These are phyloP conservation scores for Regulus satrapa DNA, from an alignment of 2,113 vertebrate species.

Conservation along the genomic window DNA sequence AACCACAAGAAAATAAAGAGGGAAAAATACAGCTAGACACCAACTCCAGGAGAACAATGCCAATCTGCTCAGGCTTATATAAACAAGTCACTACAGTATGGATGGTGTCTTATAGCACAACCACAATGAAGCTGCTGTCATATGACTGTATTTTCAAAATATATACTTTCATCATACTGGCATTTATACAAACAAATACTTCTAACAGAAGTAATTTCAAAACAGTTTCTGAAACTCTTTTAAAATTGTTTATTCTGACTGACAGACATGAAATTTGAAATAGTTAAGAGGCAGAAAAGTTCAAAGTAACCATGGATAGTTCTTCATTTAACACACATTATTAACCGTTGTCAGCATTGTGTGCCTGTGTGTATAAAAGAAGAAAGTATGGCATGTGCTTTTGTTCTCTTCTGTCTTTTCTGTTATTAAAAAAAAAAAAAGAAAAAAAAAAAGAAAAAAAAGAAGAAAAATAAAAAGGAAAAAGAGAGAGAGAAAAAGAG, in stretches of 20 bases:
- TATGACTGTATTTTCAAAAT: background rate
- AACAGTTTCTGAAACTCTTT: background rate
- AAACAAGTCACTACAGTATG: background rate
- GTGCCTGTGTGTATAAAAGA: fast-evolving
- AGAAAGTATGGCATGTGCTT: background rate
- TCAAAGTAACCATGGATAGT: background rate
- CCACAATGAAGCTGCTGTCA: background rate
- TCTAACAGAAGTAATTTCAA: background rate
- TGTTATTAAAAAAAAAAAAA: background rate
- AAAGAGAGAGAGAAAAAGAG: background rate
- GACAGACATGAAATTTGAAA: background rate
- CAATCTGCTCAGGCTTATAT: background rate
- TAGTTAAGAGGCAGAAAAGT: background rate
- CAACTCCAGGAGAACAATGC: background rate
- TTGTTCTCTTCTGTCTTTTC: background rate
- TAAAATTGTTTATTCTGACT: background rate
- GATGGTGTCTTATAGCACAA: background rate
- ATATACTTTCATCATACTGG: background rate
- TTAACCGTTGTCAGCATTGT: background rate
- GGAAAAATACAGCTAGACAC: background rate
- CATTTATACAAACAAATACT: background rate
- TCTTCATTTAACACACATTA: background rate
- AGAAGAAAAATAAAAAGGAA: too few relatives aligned
- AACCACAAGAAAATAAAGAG: background rate
- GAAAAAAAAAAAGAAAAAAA: too few relatives aligned